Evolutionary conservation across 2,888 invertebrate genomes (phyloP).

Genomic region (Apodemia mormo): DNA sequence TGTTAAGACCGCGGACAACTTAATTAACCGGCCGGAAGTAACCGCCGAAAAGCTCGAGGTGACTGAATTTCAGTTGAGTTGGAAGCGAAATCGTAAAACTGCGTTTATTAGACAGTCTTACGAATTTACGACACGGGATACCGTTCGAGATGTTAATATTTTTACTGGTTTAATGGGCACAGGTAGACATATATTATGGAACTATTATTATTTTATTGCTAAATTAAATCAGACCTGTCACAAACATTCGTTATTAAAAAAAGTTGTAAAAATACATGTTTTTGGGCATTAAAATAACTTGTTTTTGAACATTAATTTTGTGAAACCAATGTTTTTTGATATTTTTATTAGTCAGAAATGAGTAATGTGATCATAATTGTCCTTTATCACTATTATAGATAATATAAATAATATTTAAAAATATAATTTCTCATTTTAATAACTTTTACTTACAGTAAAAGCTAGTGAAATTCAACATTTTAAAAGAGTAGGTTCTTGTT

Average conservation of each 20-base stretch:
- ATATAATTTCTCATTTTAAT: too few species aligned
- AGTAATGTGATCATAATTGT: too few species aligned
- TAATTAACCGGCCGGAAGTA: conserved; percentile 40
- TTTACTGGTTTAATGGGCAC: conserved; percentile 1
- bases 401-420: too few species aligned
- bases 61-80: conserved; percentile 1
- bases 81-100: conserved; percentile 4
- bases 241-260: not conserved
- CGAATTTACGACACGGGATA: conserved; percentile 6
- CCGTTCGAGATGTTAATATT: conserved; percentile 9
- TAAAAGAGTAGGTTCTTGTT: too few species aligned
- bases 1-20: conserved; percentile 30
- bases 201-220: conserved; percentile 9
- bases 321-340: not conserved
- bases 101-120: conserved; percentile 3
- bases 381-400: too few species aligned
- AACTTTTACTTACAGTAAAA: too few species aligned
- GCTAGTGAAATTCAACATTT: too few species aligned
- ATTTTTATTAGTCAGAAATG: too few species aligned
- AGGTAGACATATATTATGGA: conserved; percentile 1
- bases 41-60: conserved; percentile 28
- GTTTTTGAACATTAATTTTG: not conserved
- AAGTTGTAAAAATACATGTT: not conserved
- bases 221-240: conserved; percentile 7
- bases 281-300: not conserved